Percentiles rank a stretch among this genome's conserved stretches.
Conservation (phyloP, 2,797 vertebrate species). For the Coendou prehensilis region DNA sequence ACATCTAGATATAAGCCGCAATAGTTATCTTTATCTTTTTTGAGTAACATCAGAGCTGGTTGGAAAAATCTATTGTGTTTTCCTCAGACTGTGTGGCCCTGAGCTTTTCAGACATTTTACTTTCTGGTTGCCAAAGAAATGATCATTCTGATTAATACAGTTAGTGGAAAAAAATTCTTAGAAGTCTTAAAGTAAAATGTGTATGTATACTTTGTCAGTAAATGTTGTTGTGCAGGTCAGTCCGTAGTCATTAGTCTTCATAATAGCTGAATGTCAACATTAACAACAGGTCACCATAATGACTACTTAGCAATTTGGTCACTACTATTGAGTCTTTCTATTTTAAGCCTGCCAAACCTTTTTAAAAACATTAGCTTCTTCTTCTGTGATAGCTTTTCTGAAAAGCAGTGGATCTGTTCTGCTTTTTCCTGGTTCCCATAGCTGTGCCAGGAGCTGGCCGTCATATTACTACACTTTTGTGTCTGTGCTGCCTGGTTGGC, state of each 20-base stretch:
- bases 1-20: not conserved
- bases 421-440: slow-evolving; percentile 14
- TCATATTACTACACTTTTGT: not conserved
- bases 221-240: not conserved
- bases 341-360: not conserved
- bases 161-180: not conserved
- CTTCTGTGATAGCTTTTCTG: not conserved
- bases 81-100: not conserved
- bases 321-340: not conserved
- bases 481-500: slow-evolving; percentile 45
- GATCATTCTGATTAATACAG: not conserved
- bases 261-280: not conserved
- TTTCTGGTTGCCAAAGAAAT: slow-evolving; percentile 52
- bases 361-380: not conserved
- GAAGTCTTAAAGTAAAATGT: slow-evolving; percentile 29
- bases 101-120: not conserved
- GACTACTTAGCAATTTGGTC: not conserved
- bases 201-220: not conserved
- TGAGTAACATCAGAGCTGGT: not conserved
- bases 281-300: not conserved
- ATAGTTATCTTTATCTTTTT: not conserved
- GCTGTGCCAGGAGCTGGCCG: not conserved
- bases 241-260: not conserved
- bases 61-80: slow-evolving; percentile 41
- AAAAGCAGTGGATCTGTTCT: not conserved